Conservation (phyloP, 1,140 invertebrate species). For the Tribolium madens region DNA sequence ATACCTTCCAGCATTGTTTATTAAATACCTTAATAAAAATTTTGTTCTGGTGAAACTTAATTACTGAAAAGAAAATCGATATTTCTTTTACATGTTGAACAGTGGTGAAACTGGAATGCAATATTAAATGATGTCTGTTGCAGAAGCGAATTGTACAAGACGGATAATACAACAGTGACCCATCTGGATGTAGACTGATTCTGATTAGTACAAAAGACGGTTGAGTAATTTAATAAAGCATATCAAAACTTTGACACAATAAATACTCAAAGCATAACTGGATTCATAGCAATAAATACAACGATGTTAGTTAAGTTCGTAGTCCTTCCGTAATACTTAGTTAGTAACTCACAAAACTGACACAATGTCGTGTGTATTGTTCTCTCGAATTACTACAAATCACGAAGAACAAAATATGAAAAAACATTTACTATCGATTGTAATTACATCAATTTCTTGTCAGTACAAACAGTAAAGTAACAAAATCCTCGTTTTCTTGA, state of each 20-base stretch:
- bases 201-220: slow-evolving; percentile 3
- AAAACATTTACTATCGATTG: background rate
- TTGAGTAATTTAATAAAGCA: slow-evolving; percentile 30
- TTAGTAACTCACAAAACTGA: background rate
- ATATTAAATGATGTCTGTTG: slow-evolving; percentile 28
- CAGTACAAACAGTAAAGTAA: too few species aligned
- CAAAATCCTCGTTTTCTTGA: slow-evolving; percentile 83
- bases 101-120: background rate
- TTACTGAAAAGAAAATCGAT: background rate
- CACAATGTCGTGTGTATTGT: background rate
- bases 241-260: slow-evolving; percentile 21
- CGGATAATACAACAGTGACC: slow-evolving; percentile 21
- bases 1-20: background rate
- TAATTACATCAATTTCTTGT: slow-evolving; percentile 72
- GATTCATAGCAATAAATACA: slow-evolving; percentile 25
- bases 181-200: slow-evolving; percentile 15
- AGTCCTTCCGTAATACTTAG: background rate
- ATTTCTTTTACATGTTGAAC: background rate
- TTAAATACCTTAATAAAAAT: background rate
- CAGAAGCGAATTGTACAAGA: slow-evolving; percentile 16
- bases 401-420: background rate
- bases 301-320: background rate
- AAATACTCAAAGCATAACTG: background rate
- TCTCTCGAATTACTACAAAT: background rate
- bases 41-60: background rate